These are phyloP conservation scores for Orius insidiosus DNA, from an alignment of 1,140 invertebrate species.

Conservation along the genomic window DNA sequence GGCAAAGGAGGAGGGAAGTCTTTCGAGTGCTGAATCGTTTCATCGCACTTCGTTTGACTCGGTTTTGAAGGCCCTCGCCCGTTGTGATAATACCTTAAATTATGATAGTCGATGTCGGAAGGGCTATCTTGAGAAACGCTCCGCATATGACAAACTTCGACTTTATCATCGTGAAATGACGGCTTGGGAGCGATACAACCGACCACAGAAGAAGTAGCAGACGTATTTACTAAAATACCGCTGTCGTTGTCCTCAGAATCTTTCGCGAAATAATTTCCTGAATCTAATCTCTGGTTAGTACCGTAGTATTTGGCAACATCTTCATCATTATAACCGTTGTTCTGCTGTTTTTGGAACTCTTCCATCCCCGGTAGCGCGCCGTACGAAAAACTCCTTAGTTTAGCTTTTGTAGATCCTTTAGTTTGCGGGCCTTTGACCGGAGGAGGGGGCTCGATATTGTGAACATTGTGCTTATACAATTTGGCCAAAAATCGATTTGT, in stretches of 20 bases:
- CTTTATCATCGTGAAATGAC: constrained; percentile 11
- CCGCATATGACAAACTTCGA: constrained; percentile 6
- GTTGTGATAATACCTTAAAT: constrained; percentile 3
- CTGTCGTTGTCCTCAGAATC: constrained; percentile 47
- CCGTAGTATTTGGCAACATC: constrained; percentile 11
- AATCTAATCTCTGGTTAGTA: constrained; percentile 3
- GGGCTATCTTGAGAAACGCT: constrained; percentile 12
- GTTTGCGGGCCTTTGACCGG: constrained; percentile 27
- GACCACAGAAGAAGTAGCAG: constrained; percentile 44
- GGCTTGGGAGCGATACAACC: constrained; percentile 36
- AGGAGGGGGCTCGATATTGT: constrained; percentile 25
- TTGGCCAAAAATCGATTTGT: constrained; percentile 49
- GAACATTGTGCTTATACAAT: constrained; percentile 33
- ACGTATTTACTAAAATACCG: constrained; percentile 55
- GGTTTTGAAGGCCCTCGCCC: background rate
- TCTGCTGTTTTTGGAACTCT: constrained; percentile 44
- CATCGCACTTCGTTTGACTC: background rate
- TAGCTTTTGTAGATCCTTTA: constrained; percentile 32
- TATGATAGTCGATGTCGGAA: constrained; percentile 8
- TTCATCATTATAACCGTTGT: constrained; percentile 34
- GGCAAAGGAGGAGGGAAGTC: constrained; percentile 13
- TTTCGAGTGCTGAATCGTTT: background rate
- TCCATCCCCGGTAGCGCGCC: constrained; percentile 52
- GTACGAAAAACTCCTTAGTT: constrained; percentile 55
- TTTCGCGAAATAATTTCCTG: constrained; percentile 6